Percentiles rank a stretch among this genome's conserved stretches.
Conservation (phyloP, 1,140 invertebrate species). For the Eurytemora carolleeae region DNA sequence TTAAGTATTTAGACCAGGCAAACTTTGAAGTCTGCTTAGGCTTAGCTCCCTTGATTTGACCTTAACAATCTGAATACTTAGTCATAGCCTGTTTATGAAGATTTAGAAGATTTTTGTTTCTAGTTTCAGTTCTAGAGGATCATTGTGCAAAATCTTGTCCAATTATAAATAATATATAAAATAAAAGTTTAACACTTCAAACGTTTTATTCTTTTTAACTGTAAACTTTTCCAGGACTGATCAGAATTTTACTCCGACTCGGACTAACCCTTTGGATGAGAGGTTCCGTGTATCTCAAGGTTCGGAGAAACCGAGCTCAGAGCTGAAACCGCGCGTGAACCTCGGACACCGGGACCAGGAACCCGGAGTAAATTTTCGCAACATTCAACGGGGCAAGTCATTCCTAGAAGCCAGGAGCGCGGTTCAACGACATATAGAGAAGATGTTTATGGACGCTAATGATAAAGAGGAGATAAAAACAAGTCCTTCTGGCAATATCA, state of each 20-base stretch:
- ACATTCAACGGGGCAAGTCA: neutral
- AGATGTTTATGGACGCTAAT: slow-evolving; percentile 59
- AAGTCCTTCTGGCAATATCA: slow-evolving; percentile 8
- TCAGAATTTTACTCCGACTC: neutral
- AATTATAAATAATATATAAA: too few species aligned
- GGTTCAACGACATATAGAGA: slow-evolving; percentile 60
- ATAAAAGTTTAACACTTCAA: too few species aligned
- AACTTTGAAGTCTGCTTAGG: too few species aligned
- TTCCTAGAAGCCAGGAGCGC: slow-evolving; percentile 24
- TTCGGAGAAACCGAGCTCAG: too few species aligned
- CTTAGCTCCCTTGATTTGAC: too few species aligned
- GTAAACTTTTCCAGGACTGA: neutral
- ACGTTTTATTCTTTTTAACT: neutral
- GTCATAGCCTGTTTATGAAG: too few species aligned
- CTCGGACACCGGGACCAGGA: neutral
- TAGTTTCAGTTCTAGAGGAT: too few species aligned
- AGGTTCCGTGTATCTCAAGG: neutral
- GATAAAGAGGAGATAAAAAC: slow-evolving; percentile 10
- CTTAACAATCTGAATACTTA: too few species aligned
- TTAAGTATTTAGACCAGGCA: too few species aligned
- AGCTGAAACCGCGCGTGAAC: neutral
- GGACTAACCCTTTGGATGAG: neutral
- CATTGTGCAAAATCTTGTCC: too few species aligned
- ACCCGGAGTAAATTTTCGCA: neutral
- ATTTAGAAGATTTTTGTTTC: too few species aligned